Evolutionary conservation across 2,797 vertebrate species (phyloP), one percentile per base, ranked within the genome.

Genomic region (Botia kubotai): DNA sequence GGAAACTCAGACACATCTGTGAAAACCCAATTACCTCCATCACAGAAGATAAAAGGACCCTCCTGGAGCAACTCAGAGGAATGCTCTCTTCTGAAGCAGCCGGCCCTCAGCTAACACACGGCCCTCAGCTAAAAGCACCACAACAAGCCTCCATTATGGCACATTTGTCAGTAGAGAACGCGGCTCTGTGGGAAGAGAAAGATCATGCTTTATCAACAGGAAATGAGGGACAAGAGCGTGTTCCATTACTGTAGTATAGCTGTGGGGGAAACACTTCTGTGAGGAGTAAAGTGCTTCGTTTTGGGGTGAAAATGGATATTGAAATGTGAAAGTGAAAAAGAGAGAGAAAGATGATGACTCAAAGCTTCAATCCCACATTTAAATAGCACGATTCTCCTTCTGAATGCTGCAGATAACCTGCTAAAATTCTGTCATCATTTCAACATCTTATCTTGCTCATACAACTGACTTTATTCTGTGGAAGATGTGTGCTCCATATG

Each of bases 21-120:
- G 89, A 88, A 88, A 89, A 90, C 87, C 86, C 86, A 86, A 92
- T 93, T 90, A 93, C 89, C 89, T 88, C 86, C 81, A 80, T 83
- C 87, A 90, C 87, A 85, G 86, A 87, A 91, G 89, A n/a, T 53
- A 53, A 53, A 53, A 53, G 52, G 3, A 53, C 17, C 14, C 14
- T 5, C 89, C 88, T 83, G 80, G 83, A 87, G 86, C 83, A 74
- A 86, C 70, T 63, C 1, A 43, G 39, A 43, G 43, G 10, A 46
- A 46, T 46, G 43, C 10, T 46, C 43, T 46, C 43, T 46, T 46
- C 68, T 52, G 2, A 52, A 70, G 7, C 68, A 10, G 14, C 23
- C 14, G 50, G 87, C 68, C 84, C 87, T 89, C 12, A 16, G 14
- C 23, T 26, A 26, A 26, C 52, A 52, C 13, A 53, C 16, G 52